A percentile compares a stretch with the other conserved stretches of the same genome.
These are phyloP conservation scores for Ceratosolen solmsi DNA, from an alignment of 1,140 invertebrate species.

Conservation along the genomic window DNA sequence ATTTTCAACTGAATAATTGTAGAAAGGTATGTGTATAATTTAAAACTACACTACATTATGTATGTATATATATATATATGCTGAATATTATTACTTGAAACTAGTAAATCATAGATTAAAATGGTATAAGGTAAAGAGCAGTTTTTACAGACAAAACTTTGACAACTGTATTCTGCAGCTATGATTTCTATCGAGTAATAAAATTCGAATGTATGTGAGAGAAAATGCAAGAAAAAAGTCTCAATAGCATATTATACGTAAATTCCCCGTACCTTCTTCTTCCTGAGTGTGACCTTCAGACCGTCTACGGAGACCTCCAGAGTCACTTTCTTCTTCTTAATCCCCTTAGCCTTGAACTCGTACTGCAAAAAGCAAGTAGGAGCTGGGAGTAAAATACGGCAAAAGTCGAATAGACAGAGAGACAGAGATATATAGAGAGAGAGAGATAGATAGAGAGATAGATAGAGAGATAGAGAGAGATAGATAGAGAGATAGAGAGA, in stretches of 20 bases:
- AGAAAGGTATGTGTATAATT: background rate
- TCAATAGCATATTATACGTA: background rate
- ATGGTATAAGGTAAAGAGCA: background rate
- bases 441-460: background rate
- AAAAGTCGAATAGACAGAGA: background rate
- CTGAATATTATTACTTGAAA: background rate
- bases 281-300: slow-evolving; percentile 88
- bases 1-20: background rate
- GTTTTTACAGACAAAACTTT: background rate
- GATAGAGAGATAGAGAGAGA: background rate
- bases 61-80: background rate
- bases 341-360: slow-evolving; percentile 97
- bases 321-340: slow-evolving; percentile 98
- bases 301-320: slow-evolving; percentile 96
- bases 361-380: slow-evolving; percentile 82
- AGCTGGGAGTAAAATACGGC: slow-evolving; percentile 43
- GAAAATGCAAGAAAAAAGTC: background rate
- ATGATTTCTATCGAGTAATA: background rate
- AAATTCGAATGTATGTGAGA: background rate
- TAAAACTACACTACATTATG: no score
- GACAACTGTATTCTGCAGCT: background rate
- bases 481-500: background rate
- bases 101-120: background rate
- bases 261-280: slow-evolving; percentile 78
- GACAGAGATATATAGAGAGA: background rate